Percentiles rank a stretch among this genome's conserved stretches.
Evolutionary conservation across 2,113 vertebrate genomes (phyloP).

Genomic region (Uropsilus gracilis): DNA sequence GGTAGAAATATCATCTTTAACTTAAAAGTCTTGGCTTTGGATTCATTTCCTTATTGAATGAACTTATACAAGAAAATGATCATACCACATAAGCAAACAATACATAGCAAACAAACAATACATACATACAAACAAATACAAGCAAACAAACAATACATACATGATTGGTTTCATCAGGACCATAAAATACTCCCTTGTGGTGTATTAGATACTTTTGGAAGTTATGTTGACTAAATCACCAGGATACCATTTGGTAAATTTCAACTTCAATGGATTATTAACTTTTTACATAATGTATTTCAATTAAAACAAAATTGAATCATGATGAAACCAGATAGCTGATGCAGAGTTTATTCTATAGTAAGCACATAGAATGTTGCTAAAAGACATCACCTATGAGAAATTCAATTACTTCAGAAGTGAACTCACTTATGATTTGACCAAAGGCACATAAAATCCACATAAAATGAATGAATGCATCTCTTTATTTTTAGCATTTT

Average conservation of each 20-base stretch:
- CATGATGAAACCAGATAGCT: neutral
- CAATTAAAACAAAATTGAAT: conserved; percentile 55
- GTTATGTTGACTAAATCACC: neutral
- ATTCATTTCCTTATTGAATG: conserved; percentile 6
- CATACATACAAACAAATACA: too few species aligned
- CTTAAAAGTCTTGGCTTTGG: neutral
- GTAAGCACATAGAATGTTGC: neutral
- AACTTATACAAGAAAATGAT: conserved; percentile 14
- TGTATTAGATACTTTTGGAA: conserved; percentile 37
- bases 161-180: neutral
- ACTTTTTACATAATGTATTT: conserved; percentile 53
- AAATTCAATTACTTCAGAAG: conserved; percentile 12
- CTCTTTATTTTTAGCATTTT: too few species aligned
- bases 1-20: neutral
- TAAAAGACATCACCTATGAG: neutral
- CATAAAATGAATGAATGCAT: neutral
- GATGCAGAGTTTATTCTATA: conserved; percentile 36
- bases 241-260: conserved; percentile 39
- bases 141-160: too few species aligned
- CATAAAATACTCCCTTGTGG: conserved; percentile 15
- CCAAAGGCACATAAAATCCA: neutral
- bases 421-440: neutral
- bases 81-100: conserved; percentile 23
- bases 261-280: conserved; percentile 46
- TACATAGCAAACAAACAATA: conserved; percentile 47